These are phyloP conservation scores for Philonicus albiceps DNA, from an alignment of 2,888 invertebrate genomes.

Conservation along the genomic window DNA sequence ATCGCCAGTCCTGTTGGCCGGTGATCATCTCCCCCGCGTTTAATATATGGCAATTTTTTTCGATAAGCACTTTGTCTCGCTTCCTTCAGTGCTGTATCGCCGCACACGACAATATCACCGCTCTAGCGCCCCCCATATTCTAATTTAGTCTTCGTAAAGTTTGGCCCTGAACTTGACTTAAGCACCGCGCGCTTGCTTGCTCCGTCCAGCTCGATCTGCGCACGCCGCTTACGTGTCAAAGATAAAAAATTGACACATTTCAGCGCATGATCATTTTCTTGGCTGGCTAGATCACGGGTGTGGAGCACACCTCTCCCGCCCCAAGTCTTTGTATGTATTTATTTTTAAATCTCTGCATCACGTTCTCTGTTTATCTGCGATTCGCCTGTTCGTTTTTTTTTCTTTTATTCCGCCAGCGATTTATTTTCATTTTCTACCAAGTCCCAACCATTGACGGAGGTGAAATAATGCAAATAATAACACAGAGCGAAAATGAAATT, in stretches of 20 bases:
- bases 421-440: neutral
- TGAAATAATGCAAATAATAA: constrained; percentile 31
- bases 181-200: constrained; percentile 1
- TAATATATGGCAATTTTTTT: neutral
- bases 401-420: neutral
- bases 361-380: constrained; percentile 22
- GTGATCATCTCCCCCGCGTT: constrained; percentile 17
- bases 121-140: neutral
- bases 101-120: neutral
- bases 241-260: constrained; percentile 37
- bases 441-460: neutral
- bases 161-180: constrained; percentile 38
- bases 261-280: neutral
- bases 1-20: neutral
- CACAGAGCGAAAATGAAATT: neutral
- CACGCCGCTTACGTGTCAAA: constrained; percentile 18
- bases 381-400: neutral
- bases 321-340: neutral
- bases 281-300: neutral
- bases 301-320: neutral
- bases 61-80: neutral
- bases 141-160: constrained; percentile 5
- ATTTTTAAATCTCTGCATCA: constrained; percentile 18
- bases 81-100: neutral
- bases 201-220: neutral